These are phyloP conservation scores for Lateolabrax maculatus DNA, from an alignment of 2,797 vertebrate genomes.

Conservation along the genomic window DNA sequence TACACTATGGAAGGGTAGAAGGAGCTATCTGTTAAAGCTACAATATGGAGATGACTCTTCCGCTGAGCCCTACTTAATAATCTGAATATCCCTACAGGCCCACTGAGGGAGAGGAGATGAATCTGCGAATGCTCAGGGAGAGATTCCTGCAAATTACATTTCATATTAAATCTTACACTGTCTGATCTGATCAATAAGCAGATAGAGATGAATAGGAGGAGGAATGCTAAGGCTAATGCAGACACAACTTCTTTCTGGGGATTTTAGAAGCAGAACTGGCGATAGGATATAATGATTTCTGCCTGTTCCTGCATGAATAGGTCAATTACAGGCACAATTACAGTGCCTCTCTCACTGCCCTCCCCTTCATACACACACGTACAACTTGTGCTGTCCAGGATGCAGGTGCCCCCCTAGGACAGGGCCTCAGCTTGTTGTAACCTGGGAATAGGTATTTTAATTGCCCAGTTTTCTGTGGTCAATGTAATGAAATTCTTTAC, in stretches of 20 bases:
- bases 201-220: slow-evolving; percentile 86
- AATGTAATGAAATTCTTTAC: slow-evolving; percentile 75
- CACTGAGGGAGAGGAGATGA: slow-evolving; percentile 87
- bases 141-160: slow-evolving; percentile 86
- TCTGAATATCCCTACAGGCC: slow-evolving; percentile 88
- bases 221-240: slow-evolving; percentile 66
- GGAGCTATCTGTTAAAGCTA: slow-evolving; percentile 83
- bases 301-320: slow-evolving; percentile 74
- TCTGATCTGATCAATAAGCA: slow-evolving; percentile 88
- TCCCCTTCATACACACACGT: slow-evolving; percentile 27
- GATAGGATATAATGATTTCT: slow-evolving; percentile 78
- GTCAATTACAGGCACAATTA: slow-evolving; percentile 82
- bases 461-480: slow-evolving; percentile 75
- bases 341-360: slow-evolving; percentile 48
- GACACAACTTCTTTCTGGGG: slow-evolving; percentile 66
- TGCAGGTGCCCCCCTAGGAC: slow-evolving; percentile 64
- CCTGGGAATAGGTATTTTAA: slow-evolving; percentile 75
- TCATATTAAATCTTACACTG: slow-evolving; percentile 84
- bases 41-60: slow-evolving; percentile 86
- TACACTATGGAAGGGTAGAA: slow-evolving; percentile 79
- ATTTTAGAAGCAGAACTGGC: slow-evolving; percentile 63
- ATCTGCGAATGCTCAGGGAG: slow-evolving; percentile 82
- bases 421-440: slow-evolving; percentile 48
- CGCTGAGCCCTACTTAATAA: slow-evolving; percentile 89
- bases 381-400: slow-evolving; percentile 55